Base-by-base conservation (phyloP, 2,113 vertebrate genomes). In the Myotis brandtii region DNA sequence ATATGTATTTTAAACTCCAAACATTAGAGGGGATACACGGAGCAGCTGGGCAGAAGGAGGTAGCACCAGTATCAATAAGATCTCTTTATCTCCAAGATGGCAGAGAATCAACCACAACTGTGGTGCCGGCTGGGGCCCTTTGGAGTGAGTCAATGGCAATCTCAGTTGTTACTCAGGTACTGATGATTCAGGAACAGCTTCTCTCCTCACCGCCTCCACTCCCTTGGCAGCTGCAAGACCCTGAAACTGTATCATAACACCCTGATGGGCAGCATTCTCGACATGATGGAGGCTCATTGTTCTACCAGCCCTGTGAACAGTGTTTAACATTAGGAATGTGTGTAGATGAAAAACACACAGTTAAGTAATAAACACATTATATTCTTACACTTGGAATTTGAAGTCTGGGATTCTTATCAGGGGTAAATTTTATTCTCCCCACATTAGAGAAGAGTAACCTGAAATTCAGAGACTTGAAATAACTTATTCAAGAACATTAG, bases 201-300 rank as follows among this genome's bases (percentile, higher is more conserved):
- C 20, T 76, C 3, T 43, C 5, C 17, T 62, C 9, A 14, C 52
- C 14, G 43, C 12, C 1, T 3, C 12, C 2, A 8, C 32, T 16
- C 46, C 13, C 30, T 40, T 11, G 21, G 80, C 54, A 67, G 40
- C 6, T 43, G 27, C 9, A 43, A 62, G 50, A 32, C 6, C 1
- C 66, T 64, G 32, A 37, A 66, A 75, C 16, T 66, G 54, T 50
- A 23, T 14, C 20, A 1, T 52, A n/a, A 23, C 46, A 14, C 0
- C 4, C 6, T 2, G 17, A 21, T 48, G 40, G 16, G 7, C 11
- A 43, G 27, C 30, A 21, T 3, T 17, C n/a, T 43, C 14, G 6
- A 6, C 5, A 0, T 16, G 18, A 46, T 0, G 9, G 4, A n/a
- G 48, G 16, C 18, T 10, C 6, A 23, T 14, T 27, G 5, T n/a